These are phyloP conservation scores for Pantherophis guttatus DNA, from an alignment of 2,113 vertebrate genomes.

Conservation along the genomic window DNA sequence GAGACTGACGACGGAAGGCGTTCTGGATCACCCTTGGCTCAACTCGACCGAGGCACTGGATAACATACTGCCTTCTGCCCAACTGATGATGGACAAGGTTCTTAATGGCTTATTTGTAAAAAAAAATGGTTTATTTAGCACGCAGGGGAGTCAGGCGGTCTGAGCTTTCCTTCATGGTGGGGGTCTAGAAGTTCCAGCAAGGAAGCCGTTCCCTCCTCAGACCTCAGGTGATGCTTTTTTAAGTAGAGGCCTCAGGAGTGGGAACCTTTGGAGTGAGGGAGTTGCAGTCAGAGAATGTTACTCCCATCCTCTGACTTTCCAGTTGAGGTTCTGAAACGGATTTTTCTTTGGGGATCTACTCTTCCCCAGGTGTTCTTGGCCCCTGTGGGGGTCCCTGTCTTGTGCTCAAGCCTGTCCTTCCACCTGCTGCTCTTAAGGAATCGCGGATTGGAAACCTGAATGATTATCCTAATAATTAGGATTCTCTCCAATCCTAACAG, in stretches of 20 bases:
- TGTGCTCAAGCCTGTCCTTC: not conserved
- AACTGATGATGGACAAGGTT: constrained; percentile 99
- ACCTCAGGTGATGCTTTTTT: not conserved
- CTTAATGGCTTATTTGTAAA: not conserved
- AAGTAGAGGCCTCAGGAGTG: not conserved
- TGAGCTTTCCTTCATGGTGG: not conserved
- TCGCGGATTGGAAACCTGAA: constrained; percentile 3
- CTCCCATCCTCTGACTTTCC: not conserved
- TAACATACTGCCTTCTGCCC: constrained; percentile 95
- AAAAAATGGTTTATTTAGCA: not conserved
- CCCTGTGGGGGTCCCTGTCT: not conserved
- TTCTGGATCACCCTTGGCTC: constrained; percentile 95
- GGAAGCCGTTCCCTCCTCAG: not conserved
- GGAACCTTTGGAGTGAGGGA: not conserved
- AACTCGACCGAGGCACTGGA: constrained; percentile 96
- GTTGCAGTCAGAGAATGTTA: not conserved
- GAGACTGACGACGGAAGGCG: constrained; percentile 91
- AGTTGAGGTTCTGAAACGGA: not conserved
- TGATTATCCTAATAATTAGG: not conserved
- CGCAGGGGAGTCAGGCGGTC: rapidly evolving
- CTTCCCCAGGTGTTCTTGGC: not conserved
- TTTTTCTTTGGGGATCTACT: not conserved
- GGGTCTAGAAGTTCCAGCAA: too few species aligned
- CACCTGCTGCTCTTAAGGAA: not conserved
- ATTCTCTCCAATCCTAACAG: constrained; percentile 58